phyloP scores from a whole-genome alignment of 1,140 invertebrate species.

The Pararge aegeria region DNA sequence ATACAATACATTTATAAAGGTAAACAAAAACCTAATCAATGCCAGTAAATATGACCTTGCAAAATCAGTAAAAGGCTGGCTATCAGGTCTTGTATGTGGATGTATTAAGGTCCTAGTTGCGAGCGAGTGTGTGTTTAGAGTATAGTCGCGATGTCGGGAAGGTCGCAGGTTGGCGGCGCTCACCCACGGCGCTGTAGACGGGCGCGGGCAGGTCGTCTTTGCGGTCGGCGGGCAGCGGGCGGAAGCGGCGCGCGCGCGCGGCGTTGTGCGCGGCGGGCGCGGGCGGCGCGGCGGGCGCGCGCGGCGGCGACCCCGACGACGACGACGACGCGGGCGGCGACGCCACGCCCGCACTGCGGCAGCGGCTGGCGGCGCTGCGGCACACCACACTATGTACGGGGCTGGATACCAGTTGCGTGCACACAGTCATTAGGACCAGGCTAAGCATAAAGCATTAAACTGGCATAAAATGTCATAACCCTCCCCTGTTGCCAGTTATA shows the following conservation, averaged over 20 bases:
- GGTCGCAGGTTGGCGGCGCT: too few relatives aligned
- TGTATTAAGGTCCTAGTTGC: not conserved
- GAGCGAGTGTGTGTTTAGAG: slow-evolving; percentile 54
- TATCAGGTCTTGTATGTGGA: too few relatives aligned
- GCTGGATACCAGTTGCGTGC: too few relatives aligned
- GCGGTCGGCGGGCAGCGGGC: slow-evolving; percentile 30
- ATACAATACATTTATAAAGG: too few relatives aligned
- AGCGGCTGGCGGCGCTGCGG: slow-evolving; percentile 40
- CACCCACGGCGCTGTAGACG: slow-evolving; percentile 18
- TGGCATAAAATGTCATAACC: too few relatives aligned
- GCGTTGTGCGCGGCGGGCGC: slow-evolving; percentile 47
- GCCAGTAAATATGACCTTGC: too few relatives aligned
- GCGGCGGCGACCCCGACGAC: slow-evolving; percentile 41
- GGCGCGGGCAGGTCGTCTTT: slow-evolving; percentile 10
- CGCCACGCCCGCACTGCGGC: slow-evolving; percentile 31
- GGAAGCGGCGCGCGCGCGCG: slow-evolving; percentile 51
- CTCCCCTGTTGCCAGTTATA: too few relatives aligned
- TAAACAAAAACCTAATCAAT: too few relatives aligned
- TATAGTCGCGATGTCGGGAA: too few relatives aligned
- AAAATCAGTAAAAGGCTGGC: too few relatives aligned
- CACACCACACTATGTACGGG: not conserved
- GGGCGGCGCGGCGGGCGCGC: slow-evolving; percentile 23
- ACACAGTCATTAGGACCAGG: too few relatives aligned
- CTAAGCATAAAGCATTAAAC: too few relatives aligned
- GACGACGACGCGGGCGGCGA: slow-evolving; percentile 28